These are phyloP conservation scores for Andrena praecox DNA, from an alignment of 2,888 invertebrate genomes.

Conservation along the genomic window DNA sequence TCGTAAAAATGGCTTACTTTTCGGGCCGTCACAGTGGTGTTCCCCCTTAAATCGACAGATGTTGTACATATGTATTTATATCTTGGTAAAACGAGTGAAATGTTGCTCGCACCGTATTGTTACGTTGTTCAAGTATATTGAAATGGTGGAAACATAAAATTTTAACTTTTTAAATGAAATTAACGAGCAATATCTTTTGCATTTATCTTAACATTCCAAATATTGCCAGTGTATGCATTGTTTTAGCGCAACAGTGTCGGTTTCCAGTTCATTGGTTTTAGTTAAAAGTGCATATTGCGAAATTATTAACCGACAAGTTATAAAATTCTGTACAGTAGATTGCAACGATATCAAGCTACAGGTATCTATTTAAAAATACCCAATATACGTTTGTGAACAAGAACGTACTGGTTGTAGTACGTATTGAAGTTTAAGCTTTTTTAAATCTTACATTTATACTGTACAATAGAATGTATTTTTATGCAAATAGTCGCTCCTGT, in stretches of 20 bases:
- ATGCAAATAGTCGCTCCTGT: conserved; percentile 47
- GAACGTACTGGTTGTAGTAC: neutral
- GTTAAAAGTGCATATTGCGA: neutral
- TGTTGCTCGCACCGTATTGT: neutral
- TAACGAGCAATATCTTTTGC: conserved; percentile 14
- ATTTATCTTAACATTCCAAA: conserved; percentile 46
- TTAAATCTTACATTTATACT: conserved; percentile 29
- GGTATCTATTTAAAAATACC: neutral
- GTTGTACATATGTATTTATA: conserved; percentile 40
- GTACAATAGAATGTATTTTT: conserved; percentile 64
- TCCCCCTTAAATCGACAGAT: neutral
- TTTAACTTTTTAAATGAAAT: conserved; percentile 10
- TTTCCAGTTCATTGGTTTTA: neutral
- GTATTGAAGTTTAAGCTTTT: conserved; percentile 22
- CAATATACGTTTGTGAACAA: neutral
- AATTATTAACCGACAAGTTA: conserved; percentile 3
- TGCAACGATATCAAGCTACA: neutral
- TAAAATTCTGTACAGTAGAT: conserved; percentile 2
- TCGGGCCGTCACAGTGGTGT: no score
- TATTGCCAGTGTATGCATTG: neutral
- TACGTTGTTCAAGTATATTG: conserved; percentile 3
- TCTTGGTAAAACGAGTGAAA: conserved; percentile 1
- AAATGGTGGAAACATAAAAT: neutral
- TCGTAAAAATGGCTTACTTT: no score
- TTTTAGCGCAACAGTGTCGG: neutral